Evolutionary conservation across 2,797 vertebrate species (phyloP), one percentile per base, ranked within the genome.

Genomic region (Philypnodon macrostomus): DNA sequence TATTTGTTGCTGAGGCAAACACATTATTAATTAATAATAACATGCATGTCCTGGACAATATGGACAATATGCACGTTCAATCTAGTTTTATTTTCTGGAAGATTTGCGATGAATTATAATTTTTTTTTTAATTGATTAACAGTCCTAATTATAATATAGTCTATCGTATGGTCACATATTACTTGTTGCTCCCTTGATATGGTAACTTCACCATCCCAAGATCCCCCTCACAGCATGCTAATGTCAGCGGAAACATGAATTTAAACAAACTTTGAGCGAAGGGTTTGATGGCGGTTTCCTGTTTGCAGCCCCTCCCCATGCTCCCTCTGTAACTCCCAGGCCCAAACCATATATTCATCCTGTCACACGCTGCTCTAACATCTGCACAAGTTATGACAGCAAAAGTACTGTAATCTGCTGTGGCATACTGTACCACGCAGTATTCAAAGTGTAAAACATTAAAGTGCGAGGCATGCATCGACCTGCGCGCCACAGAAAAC

Each of bases 211-310:
- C 13, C 21, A 18, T 11, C 12, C 24, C 40, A 6, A 19, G 41
- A 5, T 24, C 24, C 14, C n/a, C n/a, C n/a, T n/a, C n/a, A n/a
- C n/a, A 3, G 24, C 41, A 4, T 7, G 26, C 27, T 30, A 44
- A 44, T 30, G 16, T 6, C 41, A 17, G 41, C 41, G 41, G 41
- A 44, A 17, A 44, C 26, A 7, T 7, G 26, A 10, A 18, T 44
- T 44, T 44, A 44, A 44, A 44, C 41, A 44, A 44, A 44, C 41
- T 31, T 44, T 44, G 41, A 44, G 27, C 15, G 3, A 30, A 44
- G 9, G 6, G 41, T 44, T 44, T 44, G 41, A 44, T 30, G 36
- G 30, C 17, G 34, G 13, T 49, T 73, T 69, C 53, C 65, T 73
- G 61, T 70, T 58, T 44, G 41, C 41, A 0, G 5, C 26, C 41